These are phyloP conservation scores for Engystomops pustulosus DNA, from an alignment of 2,113 vertebrate genomes.

Conservation along the genomic window DNA sequence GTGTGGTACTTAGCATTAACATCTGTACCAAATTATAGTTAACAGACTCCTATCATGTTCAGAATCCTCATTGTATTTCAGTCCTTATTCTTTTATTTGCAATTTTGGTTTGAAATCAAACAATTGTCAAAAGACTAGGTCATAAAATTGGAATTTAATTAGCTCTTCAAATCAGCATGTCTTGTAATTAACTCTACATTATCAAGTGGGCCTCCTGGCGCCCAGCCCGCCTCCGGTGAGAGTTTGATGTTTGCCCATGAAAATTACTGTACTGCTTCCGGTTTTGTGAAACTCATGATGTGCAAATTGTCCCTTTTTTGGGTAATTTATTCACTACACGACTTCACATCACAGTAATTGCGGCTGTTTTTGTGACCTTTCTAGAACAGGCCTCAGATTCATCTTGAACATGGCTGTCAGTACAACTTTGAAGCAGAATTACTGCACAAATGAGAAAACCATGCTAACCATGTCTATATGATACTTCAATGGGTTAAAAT, in stretches of 20 bases:
- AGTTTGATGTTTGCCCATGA: conserved; percentile 23
- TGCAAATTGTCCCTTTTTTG: not conserved
- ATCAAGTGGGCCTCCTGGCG: not conserved
- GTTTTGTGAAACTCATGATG: not conserved
- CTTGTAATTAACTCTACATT: conserved; percentile 49
- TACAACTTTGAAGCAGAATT: not conserved
- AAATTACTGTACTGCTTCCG: not conserved
- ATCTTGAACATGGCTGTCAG: not conserved
- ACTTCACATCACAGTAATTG: conserved; percentile 39
- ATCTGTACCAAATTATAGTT: not conserved
- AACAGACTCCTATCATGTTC: not conserved
- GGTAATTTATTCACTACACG: not conserved
- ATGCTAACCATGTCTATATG: not conserved
- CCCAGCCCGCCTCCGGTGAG: conserved; percentile 19
- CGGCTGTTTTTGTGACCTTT: conserved; percentile 12
- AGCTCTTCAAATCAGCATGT: conserved; percentile 28
- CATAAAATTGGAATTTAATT: conserved; percentile 46
- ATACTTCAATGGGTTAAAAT: not conserved
- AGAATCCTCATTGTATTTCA: not conserved
- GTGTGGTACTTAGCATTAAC: no score
- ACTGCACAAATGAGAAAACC: not conserved
- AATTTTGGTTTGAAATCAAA: conserved; percentile 6
- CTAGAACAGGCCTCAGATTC: conserved; percentile 1
- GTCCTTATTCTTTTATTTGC: not conserved
- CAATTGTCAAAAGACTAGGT: not conserved